Evolutionary conservation across 2,888 invertebrate species (phyloP), one percentile per base, ranked within the genome.

Genomic region (Stegophylla sp.): DNA sequence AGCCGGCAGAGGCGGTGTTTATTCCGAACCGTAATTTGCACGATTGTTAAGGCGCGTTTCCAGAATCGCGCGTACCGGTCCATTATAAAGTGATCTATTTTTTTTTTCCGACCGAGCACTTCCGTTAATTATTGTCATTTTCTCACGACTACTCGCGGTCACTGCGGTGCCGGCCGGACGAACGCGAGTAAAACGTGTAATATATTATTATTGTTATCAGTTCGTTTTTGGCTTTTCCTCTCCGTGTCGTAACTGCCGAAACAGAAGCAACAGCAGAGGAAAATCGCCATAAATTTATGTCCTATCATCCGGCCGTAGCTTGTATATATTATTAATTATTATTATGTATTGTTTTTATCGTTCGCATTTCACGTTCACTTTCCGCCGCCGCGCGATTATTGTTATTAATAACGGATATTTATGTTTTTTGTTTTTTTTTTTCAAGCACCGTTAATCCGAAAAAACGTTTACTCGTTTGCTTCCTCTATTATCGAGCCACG

Each of bases 91-190:
- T 23, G 20, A 72, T 56, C 72, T 5, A 15, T 63, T 75, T 63
- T 64, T 64, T 63, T 75, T 63, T 64, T 64, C 63, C n/a, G 23
- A 51, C 12, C 41, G 41, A 23, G 28, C 64, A 51, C 51, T 75
- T 64, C 51, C 43, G 51, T 51, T 53, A 51, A 75, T 64, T 51
- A 20, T 59, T 34, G 23, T 75, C 64, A 26, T 71, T 34, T 2
- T 51, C n/a, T n/a, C n/a, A n/a, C n/a, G n/a, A 41, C 17, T 17
- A 10, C 9, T 41, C 26, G 26, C 10, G 26, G 13, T 26, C 23
- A 17, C 28, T 43, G 41, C 10, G 53, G 9, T 2, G n/a, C 20
- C 61, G 26, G 28, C 10, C 17, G 17, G 10, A 48, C 20, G 59
- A 59, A 28, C 20, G 34, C 15, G 5, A 26, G 5, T 23, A 20